These are phyloP conservation scores for Heliocidaris tuberculata DNA, from an alignment of 35 echinoderm and acorn worm genomes.

Conservation along the genomic window DNA sequence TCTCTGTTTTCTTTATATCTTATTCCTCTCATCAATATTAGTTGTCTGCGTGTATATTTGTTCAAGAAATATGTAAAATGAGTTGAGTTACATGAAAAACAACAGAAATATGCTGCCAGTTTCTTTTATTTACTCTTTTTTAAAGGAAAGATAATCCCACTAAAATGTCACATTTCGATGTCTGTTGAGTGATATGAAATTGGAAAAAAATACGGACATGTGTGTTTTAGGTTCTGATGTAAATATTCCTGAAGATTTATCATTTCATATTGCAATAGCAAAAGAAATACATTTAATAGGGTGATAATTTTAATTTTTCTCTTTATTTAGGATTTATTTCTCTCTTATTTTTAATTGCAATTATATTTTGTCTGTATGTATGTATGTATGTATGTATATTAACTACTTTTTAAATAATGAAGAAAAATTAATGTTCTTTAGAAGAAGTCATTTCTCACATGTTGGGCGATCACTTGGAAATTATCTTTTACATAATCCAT, in stretches of 20 bases:
- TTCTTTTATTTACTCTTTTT: constrained; percentile 10
- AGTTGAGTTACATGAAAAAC: neutral
- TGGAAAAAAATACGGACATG: neutral
- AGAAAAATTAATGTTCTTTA: neutral
- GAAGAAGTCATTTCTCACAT: neutral
- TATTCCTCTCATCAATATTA: neutral
- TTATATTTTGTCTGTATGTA: constrained; percentile 24
- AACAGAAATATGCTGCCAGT: constrained; percentile 44
- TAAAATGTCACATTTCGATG: neutral
- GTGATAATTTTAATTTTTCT: neutral
- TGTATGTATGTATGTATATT: constrained; percentile 43
- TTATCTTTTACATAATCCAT: neutral
- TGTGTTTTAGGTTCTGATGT: constrained; percentile 2
- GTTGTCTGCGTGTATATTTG: neutral
- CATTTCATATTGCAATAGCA: constrained; percentile 47
- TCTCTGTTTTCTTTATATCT: neutral
- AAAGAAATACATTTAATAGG: constrained; percentile 25
- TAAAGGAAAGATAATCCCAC: neutral
- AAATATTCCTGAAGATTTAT: constrained; percentile 45
- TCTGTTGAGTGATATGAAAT: neutral
- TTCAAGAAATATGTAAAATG: neutral
- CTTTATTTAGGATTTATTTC: neutral
- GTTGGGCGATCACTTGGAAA: neutral
- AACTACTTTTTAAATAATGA: constrained; percentile 35
- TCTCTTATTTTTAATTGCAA: constrained; percentile 14